phyloP scores from a whole-genome alignment of 1,140 invertebrate genomes.

The Pollicipes pollicipes region DNA sequence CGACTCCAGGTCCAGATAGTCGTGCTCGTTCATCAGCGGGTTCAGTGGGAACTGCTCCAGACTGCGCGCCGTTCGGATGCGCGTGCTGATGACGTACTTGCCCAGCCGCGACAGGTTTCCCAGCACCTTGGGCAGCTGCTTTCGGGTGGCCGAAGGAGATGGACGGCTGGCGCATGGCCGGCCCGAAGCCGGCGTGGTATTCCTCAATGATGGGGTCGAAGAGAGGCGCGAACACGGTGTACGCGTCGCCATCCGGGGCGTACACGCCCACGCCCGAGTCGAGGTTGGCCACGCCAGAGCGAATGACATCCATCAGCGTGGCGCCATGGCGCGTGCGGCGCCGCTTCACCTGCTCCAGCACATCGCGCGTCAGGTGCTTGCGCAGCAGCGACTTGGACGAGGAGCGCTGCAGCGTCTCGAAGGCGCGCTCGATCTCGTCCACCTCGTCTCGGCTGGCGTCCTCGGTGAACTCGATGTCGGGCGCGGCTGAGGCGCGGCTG shows the following conservation, averaged over 20 bases:
- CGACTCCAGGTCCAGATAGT: constrained; percentile 23
- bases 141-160: constrained; percentile 31
- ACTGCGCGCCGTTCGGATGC: constrained; percentile 57
- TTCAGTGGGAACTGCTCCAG: constrained; percentile 48
- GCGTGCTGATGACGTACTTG: constrained; percentile 50
- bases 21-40: constrained; percentile 24
- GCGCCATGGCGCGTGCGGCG: constrained; percentile 71
- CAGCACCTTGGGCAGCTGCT: constrained; percentile 17
- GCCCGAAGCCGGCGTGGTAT: constrained; percentile 28
- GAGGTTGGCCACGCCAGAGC: constrained; percentile 42
- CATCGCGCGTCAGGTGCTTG: constrained; percentile 74
- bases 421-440: constrained; percentile 23
- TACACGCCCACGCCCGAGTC: constrained; percentile 17
- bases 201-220: constrained; percentile 59
- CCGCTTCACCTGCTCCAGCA: constrained; percentile 74
- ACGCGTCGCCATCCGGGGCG: constrained; percentile 65
- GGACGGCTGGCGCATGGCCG: constrained; percentile 34
- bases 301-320: constrained; percentile 72
- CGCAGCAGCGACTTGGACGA: constrained; percentile 86
- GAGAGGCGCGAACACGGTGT: constrained; percentile 54
- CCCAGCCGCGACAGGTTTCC: constrained; percentile 51
- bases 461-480: neutral
- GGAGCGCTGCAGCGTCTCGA: constrained; percentile 33
- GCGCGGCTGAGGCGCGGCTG: neutral
- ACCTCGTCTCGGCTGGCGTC: neutral